A percentile compares a stretch with the other conserved stretches of the same genome.
Conservation (phyloP, 2,113 vertebrate genomes). For the Panthera uncia region DNA sequence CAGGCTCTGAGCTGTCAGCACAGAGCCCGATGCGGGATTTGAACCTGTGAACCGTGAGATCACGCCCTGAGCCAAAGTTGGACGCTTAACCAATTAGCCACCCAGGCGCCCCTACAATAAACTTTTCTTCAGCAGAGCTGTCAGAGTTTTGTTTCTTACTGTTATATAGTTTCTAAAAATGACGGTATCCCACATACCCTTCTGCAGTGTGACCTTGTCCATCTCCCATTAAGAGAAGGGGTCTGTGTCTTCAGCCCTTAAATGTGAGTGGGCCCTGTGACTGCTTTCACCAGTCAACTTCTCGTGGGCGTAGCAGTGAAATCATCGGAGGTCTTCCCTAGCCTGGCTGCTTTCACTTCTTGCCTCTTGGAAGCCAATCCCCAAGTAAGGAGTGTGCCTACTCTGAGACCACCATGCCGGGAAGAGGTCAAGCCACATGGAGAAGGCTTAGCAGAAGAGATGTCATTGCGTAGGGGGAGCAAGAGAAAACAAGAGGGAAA, state of each 20-base stretch:
- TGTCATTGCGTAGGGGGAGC: background rate
- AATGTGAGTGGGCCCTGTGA: background rate
- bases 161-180: background rate
- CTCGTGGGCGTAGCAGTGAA: background rate
- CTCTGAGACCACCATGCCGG: background rate
- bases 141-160: background rate
- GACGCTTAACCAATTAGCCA: too few relatives aligned
- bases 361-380: background rate
- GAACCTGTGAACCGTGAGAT: too few relatives aligned
- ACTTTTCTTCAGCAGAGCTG: background rate
- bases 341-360: background rate
- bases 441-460: background rate
- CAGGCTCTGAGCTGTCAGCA: too few relatives aligned
- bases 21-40: too few relatives aligned
- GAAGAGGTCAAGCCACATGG: background rate
- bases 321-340: background rate
- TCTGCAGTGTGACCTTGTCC: background rate
- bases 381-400: background rate
- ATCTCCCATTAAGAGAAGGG: background rate
- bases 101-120: background rate
- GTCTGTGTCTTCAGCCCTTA: background rate
- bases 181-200: background rate
- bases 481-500: background rate
- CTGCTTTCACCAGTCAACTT: background rate
- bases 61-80: too few relatives aligned